phyloP scores from a whole-genome alignment of 2,797 vertebrate genomes.

The Chromis chromis region DNA sequence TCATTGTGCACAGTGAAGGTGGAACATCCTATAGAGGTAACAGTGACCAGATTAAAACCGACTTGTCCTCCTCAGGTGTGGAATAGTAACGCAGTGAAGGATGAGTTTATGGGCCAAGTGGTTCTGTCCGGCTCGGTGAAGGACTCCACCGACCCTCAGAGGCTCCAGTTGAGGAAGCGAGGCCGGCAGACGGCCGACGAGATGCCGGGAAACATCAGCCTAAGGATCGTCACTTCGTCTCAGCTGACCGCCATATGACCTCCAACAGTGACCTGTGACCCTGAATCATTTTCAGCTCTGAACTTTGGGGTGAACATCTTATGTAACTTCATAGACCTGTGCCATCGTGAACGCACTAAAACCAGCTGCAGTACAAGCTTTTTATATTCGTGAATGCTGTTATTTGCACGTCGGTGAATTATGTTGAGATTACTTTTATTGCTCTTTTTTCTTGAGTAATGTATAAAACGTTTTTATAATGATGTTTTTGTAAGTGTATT shows the following conservation, averaged over 20 bases:
- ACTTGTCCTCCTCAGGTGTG: slow-evolving; percentile 86
- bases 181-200: slow-evolving; percentile 78
- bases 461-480: slow-evolving; percentile 43
- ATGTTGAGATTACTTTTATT: background rate
- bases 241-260: slow-evolving; percentile 90
- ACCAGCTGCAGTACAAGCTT: background rate
- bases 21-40: background rate
- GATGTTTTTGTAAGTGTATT: slow-evolving; percentile 25
- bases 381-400: background rate
- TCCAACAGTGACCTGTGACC: background rate
- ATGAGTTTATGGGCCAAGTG: slow-evolving; percentile 91
- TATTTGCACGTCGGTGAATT: background rate
- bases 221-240: slow-evolving; percentile 86
- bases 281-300: background rate
- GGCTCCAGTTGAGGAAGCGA: slow-evolving; percentile 85
- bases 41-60: background rate
- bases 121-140: slow-evolving; percentile 83
- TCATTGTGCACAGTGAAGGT: background rate
- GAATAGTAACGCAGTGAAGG: slow-evolving; percentile 87
- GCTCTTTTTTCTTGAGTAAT: slow-evolving; percentile 29
- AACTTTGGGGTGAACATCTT: background rate
- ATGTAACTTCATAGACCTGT: background rate
- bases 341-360: background rate
- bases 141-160: slow-evolving; percentile 81
- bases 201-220: slow-evolving; percentile 87